Evolutionary conservation across 2,888 invertebrate species (phyloP), one percentile per base, ranked within the genome.

Genomic region (Empis livida): DNA sequence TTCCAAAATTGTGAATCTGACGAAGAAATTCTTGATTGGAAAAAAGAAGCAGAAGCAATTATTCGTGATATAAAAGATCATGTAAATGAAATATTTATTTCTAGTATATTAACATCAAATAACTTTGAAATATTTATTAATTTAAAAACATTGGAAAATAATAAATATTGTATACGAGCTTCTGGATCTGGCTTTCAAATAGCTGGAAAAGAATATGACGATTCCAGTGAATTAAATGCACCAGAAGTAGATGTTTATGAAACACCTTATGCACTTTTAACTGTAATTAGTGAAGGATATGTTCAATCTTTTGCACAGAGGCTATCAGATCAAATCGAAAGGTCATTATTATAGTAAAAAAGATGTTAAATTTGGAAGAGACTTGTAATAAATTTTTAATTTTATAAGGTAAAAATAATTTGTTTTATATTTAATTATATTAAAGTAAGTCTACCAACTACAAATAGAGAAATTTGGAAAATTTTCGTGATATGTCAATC

Each of bases 241-340:
- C 8, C 31, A 2, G 43, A 42, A 17, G 9, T 74, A 59, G 23
- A 41, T 14, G 16, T 74, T 59, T 83, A 72, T 59, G 82, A 84
- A 63, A 84, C 84, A 1, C 79, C 81, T 0, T 83, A 84, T 60
- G 74, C 82, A 48, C 66, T 86, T 15, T 64, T 86, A 37, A 74
- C 79, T 57, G 65, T 66, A 39, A 69, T 82, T 31, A 84, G 84
- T 59, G 73, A 76, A 1, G 64, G 67, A 39, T 84, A 79, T 60
- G 66, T 73, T 20, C 64, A 72, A 47, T 76, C 77, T 1, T 84
- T 84, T 63, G 75, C 78, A 13, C 73, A 74, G 53, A 72, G 72
- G 20, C 63, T 84, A 13, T 57, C 73, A 11, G 57, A 64, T n/a
- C 47, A 41, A 23, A 15, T 45, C n/a, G 13, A 45, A 23, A 39